Conservation (phyloP, 2,888 invertebrate genomes). For the Galerucella calmariensis region DNA sequence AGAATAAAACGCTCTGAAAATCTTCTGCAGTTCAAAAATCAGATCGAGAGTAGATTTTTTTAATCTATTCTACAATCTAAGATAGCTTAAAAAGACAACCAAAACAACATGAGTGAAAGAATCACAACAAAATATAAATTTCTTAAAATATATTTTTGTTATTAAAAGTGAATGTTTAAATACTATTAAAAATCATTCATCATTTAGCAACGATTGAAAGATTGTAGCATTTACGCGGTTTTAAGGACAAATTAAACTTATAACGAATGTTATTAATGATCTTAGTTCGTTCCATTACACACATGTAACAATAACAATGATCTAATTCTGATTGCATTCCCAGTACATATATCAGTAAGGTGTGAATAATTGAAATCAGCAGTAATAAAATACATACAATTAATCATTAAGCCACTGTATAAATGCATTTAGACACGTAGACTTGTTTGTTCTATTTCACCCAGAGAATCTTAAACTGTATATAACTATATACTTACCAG, state of each 20-base stretch:
- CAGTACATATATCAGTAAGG: slow-evolving; percentile 1
- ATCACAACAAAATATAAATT: too few species aligned
- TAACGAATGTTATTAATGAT: background rate
- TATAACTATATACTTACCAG: too few species aligned
- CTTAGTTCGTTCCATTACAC: too few species aligned
- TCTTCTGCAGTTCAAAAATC: too few species aligned
- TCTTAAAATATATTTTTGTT: too few species aligned
- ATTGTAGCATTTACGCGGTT: background rate
- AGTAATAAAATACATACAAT: background rate
- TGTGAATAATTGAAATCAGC: background rate
- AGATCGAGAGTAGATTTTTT: too few species aligned
- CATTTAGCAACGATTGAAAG: background rate
- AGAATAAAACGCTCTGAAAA: too few species aligned
- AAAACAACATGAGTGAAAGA: too few species aligned
- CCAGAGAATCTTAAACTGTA: background rate
- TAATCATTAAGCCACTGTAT: background rate
- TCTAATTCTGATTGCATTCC: background rate
- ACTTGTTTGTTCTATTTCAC: background rate
- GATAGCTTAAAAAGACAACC: too few species aligned
- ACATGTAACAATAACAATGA: background rate
- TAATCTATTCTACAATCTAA: too few species aligned
- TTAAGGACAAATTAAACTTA: background rate
- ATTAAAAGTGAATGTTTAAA: background rate
- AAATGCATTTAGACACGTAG: background rate
- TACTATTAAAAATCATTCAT: background rate